Evolutionary conservation across 1,140 invertebrate genomes (phyloP), one percentile per base, ranked within the genome.

Genomic region (Zaprionus vittiger): DNA sequence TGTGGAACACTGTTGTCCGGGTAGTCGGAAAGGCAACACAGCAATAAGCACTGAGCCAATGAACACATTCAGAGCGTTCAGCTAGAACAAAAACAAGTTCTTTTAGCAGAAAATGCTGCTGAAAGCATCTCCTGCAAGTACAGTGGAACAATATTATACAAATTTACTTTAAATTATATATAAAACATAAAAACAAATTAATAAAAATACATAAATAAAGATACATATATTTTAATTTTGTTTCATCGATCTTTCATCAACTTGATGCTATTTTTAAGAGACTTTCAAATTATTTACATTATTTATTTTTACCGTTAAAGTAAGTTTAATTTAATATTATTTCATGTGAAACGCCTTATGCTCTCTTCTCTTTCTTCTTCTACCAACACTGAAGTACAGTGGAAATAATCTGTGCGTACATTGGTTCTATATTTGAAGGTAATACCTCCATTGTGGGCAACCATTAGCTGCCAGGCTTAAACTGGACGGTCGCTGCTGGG

Each of bases 41-140:
- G 49, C 31, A 52, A 55, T 49, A 44, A 76, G 62, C 52, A 72
- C 64, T 44, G 60, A 76, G 55, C 66, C 79, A 78, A 69, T 80
- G 76, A 78, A 61, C 76, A 78, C 75, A 80, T 74, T 74, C 64
- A 62, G 61, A 69, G 56, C 75, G 75, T 70, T 77, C 70, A 78
- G 65, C 70, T 62, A 74, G 73, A 79, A 71, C 54, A 80, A 73
- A 74, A 80, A 70, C 76, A 80, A 71, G 17, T 49, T 49, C 37
- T 41, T 54, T 31, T 7, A 24, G 59, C 20, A 47, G 57, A 41
- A 65, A 67, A 54, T 77, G 24, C 20, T 44, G 63, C 14, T 49
- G 44, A 49, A 15, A 15, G 26, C 4, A 31, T 5, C 3, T 28
- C 11, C 22, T 15, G 31, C 34, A 11, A 37, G 52, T 4, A 80